phyloP scores from a whole-genome alignment of 2,888 invertebrate species.

The Pomacea canaliculata region DNA sequence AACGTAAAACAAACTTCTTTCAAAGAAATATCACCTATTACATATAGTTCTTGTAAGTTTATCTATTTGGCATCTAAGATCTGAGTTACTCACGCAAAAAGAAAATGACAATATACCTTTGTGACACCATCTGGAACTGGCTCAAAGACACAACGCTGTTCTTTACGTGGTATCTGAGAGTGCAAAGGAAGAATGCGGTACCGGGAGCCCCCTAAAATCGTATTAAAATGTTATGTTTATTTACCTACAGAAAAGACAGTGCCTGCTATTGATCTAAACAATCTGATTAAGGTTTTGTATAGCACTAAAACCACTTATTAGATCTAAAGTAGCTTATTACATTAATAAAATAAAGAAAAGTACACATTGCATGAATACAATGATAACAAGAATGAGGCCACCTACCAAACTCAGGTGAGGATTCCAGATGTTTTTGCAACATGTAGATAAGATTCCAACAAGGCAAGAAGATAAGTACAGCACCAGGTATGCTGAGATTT shows the following conservation, averaged over 20 bases:
- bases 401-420: constrained; percentile 80
- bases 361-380: no score
- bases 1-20: not conserved
- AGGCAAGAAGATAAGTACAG: constrained; percentile 92
- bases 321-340: no score
- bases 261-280: not conserved
- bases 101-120: no score
- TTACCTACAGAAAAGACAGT: not conserved
- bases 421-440: constrained; percentile 86
- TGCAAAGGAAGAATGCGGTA: constrained; percentile 93
- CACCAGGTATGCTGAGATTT: constrained; percentile 78
- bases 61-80: not conserved
- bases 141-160: constrained; percentile 92
- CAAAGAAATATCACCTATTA: not conserved
- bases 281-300: not conserved
- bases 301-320: no score
- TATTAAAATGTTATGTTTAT: no score
- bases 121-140: constrained; percentile 86
- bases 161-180: constrained; percentile 95
- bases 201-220: constrained; percentile 72
- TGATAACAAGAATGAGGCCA: constrained; percentile 26
- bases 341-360: no score
- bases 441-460: constrained; percentile 98
- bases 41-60: not conserved
- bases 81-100: no score